Percentiles rank a stretch among this genome's conserved stretches.
Conservation (phyloP, 2,888 invertebrate species). For the Dione vanillae region DNA sequence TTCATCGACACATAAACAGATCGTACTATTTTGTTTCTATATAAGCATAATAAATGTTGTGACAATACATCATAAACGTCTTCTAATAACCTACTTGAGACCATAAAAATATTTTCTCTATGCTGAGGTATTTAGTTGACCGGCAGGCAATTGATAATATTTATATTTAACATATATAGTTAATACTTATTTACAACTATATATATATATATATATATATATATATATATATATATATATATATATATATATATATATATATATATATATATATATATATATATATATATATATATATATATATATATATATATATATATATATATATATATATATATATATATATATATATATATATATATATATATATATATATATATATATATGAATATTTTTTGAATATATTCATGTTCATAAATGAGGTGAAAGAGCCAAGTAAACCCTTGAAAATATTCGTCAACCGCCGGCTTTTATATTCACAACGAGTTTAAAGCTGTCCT, state of each 20-base stretch:
- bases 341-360: neutral
- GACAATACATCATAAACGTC: conserved; percentile 3
- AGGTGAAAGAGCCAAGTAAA: conserved; percentile 25
- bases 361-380: neutral
- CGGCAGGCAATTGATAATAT: too few species aligned
- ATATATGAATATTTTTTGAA: neutral
- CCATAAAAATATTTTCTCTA: too few species aligned
- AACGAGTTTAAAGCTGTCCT: conserved; percentile 18
- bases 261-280: neutral
- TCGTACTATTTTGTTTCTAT: conserved; percentile 61
- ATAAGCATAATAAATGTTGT: conserved; percentile 58
- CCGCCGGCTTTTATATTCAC: conserved; percentile 20
- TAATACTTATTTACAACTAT: too few species aligned
- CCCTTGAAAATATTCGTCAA: conserved; percentile 27
- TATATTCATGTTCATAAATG: conserved; percentile 17
- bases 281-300: neutral
- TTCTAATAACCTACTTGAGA: too few species aligned
- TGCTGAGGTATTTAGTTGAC: too few species aligned
- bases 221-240: neutral
- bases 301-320: neutral
- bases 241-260: neutral
- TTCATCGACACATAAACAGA: conserved; percentile 75
- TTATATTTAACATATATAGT: too few species aligned
- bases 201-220: too few species aligned
- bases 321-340: neutral